A percentile compares a stretch with the other conserved stretches of the same genome.
These are phyloP conservation scores for Agonopterix arenella DNA, from an alignment of 2,888 invertebrate genomes.

Conservation along the genomic window DNA sequence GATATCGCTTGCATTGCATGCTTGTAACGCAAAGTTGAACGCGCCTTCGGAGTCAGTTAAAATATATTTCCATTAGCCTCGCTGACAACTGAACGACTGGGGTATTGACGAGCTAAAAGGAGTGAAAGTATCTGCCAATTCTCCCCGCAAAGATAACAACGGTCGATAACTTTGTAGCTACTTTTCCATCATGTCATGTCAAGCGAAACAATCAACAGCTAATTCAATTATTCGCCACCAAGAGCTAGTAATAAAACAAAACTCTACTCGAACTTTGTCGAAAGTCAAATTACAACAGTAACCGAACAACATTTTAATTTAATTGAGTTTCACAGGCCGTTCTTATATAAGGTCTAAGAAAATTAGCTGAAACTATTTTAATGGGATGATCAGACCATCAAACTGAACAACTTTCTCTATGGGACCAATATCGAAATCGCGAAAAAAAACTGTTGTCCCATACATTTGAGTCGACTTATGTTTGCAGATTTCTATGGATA, in stretches of 20 bases:
- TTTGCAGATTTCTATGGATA: no score
- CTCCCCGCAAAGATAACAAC: slow-evolving; percentile 40
- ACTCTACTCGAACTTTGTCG: slow-evolving; percentile 20
- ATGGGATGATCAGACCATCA: no score
- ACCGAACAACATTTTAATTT: slow-evolving; percentile 11
- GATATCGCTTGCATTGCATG: slow-evolving; percentile 14
- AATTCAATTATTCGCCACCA: slow-evolving; percentile 46
- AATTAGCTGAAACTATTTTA: no score
- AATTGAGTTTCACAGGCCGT: slow-evolving; percentile 14
- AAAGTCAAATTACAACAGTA: slow-evolving; percentile 18
- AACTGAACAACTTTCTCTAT: no score
- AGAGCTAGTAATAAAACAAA: slow-evolving; percentile 36
- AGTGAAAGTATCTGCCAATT: slow-evolving; percentile 54
- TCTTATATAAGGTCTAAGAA: no score
- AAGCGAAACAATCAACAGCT: slow-evolving; percentile 42
- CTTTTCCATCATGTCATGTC: slow-evolving; percentile 48
- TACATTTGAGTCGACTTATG: no score
- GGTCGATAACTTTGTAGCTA: slow-evolving; percentile 43
- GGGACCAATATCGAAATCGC: no score
- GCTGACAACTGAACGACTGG: slow-evolving; percentile 12
- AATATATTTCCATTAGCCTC: slow-evolving; percentile 18
- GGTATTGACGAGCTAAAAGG: slow-evolving; percentile 38
- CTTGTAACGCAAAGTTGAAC: slow-evolving; percentile 10
- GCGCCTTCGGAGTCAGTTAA: slow-evolving; percentile 12
- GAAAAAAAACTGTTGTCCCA: no score